Percentiles rank a stretch among this genome's conserved stretches.
phyloP scores from a whole-genome alignment of 2,888 invertebrate genomes.

The Eupithecia subfuscata region DNA sequence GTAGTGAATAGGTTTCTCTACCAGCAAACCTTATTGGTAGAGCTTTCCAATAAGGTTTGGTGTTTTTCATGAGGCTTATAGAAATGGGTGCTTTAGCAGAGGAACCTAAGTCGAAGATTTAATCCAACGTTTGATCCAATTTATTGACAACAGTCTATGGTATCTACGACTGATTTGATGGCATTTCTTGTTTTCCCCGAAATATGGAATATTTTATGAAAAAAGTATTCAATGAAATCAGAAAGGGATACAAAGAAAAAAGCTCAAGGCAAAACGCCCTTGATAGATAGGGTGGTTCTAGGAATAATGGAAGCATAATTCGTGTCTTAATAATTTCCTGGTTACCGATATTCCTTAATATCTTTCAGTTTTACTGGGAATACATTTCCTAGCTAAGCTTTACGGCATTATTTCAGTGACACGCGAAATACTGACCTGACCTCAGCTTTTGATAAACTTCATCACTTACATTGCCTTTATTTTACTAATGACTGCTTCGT shows the following conservation, averaged over 20 bases:
- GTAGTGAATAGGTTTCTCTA: background rate
- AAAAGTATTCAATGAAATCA: background rate
- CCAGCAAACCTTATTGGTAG: background rate
- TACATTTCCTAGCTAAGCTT: no score
- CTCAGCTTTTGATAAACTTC: no score
- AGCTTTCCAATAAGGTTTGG: background rate
- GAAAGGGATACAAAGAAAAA: background rate
- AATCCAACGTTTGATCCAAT: background rate
- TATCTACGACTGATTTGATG: background rate
- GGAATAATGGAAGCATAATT: background rate
- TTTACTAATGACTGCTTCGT: no score
- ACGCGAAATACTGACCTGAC: no score
- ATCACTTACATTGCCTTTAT: no score
- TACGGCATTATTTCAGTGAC: no score
- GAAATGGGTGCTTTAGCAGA: background rate
- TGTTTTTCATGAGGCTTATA: background rate
- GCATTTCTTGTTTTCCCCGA: background rate
- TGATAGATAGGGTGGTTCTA: background rate
- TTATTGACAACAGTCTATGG: background rate
- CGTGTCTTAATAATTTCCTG: background rate
- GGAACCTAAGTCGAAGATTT: background rate
- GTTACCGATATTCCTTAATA: background rate
- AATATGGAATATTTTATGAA: background rate
- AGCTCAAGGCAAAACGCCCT: background rate
- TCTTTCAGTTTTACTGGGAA: no score